Conservation (phyloP, 2,888 invertebrate genomes). For the Falcaria lacertinaria region DNA sequence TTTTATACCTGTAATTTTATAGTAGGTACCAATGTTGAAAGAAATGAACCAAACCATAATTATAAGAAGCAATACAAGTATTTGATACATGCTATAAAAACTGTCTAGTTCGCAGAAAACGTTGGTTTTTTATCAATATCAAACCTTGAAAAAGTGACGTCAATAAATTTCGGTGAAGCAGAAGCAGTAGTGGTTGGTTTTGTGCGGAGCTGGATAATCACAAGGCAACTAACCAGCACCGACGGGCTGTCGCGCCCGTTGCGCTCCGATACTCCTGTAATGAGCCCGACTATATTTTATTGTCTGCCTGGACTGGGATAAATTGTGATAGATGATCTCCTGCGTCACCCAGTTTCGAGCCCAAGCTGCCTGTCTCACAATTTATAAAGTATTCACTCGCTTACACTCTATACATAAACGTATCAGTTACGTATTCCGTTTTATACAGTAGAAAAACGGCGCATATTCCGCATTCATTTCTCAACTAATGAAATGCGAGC, state of each 20-base stretch:
- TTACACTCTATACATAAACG: conserved; percentile 31
- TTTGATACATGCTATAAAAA: too few relatives aligned
- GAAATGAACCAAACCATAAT: too few relatives aligned
- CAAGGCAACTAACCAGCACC: conserved; percentile 47
- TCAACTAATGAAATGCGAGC: conserved; percentile 65
- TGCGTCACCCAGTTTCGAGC: conserved; percentile 50
- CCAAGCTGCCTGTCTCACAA: conserved; percentile 51
- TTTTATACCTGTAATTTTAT: too few relatives aligned
- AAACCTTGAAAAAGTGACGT: conserved; percentile 1
- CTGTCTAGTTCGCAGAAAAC: too few relatives aligned
- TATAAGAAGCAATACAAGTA: too few relatives aligned
- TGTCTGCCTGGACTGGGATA: conserved; percentile 65
- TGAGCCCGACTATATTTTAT: conserved; percentile 66
- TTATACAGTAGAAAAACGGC: conserved; percentile 42
- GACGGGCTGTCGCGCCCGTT: conserved; percentile 18
- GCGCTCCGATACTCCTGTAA: conserved; percentile 48
- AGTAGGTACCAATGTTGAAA: too few relatives aligned
- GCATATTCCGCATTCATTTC: conserved; percentile 62
- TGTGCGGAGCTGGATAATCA: conserved; percentile 31
- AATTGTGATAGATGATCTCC: conserved; percentile 70
- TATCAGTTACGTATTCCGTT: conserved; percentile 26
- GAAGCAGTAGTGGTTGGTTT: conserved; percentile 18
- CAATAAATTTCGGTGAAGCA: conserved; percentile 24
- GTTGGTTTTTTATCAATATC: neutral
- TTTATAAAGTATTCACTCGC: conserved; percentile 41